Conservation (phyloP, 2,888 invertebrate genomes). For the Lordiphosa fenestrarum region DNA sequence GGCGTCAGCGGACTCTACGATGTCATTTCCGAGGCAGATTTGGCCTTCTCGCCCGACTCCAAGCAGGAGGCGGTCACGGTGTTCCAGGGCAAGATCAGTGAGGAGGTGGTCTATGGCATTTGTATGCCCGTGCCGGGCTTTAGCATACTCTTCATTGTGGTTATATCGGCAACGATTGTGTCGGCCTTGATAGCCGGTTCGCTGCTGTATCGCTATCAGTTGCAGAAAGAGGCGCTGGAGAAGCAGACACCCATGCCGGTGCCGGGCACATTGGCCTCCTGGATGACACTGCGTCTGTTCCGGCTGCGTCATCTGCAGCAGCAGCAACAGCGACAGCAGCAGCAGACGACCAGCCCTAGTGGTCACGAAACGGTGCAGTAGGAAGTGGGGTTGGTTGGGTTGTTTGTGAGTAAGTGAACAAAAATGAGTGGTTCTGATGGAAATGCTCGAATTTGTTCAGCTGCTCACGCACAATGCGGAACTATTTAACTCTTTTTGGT, state of each 20-base stretch:
- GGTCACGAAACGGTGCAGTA: slow-evolving; percentile 76
- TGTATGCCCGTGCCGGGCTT: slow-evolving; percentile 95
- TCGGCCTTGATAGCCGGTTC: slow-evolving; percentile 93
- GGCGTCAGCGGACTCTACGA: slow-evolving; percentile 95
- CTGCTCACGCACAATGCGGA: no score
- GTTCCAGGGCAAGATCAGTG: slow-evolving; percentile 92
- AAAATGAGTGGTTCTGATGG: background rate
- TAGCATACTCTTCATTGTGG: slow-evolving; percentile 92
- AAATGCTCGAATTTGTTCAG: no score
- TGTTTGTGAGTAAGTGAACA: background rate
- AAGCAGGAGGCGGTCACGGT: slow-evolving; percentile 91
- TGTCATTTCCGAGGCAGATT: slow-evolving; percentile 94
- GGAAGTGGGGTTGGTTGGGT: background rate
- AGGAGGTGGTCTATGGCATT: slow-evolving; percentile 95
- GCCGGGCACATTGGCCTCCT: slow-evolving; percentile 86
- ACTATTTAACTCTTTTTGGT: no score
- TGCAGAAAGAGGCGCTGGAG: slow-evolving; percentile 85
- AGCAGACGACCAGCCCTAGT: slow-evolving; percentile 32
- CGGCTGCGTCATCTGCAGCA: slow-evolving; percentile 81
- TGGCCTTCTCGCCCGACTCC: slow-evolving; percentile 92
- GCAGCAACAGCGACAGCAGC: slow-evolving; percentile 55
- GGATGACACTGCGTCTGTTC: slow-evolving; percentile 87
- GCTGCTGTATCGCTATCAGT: slow-evolving; percentile 88
- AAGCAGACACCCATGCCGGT: slow-evolving; percentile 82
- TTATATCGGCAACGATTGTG: slow-evolving; percentile 92